Conservation (phyloP, 2,113 vertebrate species). For the Bujurquina vittata region DNA sequence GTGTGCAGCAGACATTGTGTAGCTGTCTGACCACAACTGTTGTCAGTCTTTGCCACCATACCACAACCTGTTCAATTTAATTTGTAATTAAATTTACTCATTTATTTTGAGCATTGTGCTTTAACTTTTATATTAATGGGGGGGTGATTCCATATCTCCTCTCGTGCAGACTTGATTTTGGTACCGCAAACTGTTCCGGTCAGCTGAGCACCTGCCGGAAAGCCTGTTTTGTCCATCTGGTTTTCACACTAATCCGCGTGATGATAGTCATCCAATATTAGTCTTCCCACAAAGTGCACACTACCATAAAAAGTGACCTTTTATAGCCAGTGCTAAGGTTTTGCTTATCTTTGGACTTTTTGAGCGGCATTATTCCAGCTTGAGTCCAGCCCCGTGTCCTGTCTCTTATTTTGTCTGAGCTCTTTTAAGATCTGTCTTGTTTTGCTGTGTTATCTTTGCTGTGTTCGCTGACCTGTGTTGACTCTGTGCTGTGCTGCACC, state of each 20-base stretch:
- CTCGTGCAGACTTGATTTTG: neutral
- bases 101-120: too few relatives aligned
- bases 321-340: neutral
- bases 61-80: too few relatives aligned
- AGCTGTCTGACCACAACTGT: too few relatives aligned
- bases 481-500: conserved; percentile 28
- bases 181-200: neutral
- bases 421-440: neutral
- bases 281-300: neutral
- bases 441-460: conserved; percentile 14
- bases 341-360: neutral
- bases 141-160: too few relatives aligned
- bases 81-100: too few relatives aligned
- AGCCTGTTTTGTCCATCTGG: neutral
- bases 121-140: too few relatives aligned
- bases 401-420: neutral
- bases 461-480: conserved; percentile 40
- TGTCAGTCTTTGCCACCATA: too few relatives aligned
- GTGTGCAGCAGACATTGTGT: too few relatives aligned
- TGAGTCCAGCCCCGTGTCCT: neutral
- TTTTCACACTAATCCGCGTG: neutral
- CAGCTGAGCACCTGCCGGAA: neutral
- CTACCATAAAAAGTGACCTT: neutral
- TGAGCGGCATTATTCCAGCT: neutral
- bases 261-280: neutral